These are phyloP conservation scores for Acanthopagrus latus DNA, from an alignment of 2,797 vertebrate genomes.

Conservation along the genomic window DNA sequence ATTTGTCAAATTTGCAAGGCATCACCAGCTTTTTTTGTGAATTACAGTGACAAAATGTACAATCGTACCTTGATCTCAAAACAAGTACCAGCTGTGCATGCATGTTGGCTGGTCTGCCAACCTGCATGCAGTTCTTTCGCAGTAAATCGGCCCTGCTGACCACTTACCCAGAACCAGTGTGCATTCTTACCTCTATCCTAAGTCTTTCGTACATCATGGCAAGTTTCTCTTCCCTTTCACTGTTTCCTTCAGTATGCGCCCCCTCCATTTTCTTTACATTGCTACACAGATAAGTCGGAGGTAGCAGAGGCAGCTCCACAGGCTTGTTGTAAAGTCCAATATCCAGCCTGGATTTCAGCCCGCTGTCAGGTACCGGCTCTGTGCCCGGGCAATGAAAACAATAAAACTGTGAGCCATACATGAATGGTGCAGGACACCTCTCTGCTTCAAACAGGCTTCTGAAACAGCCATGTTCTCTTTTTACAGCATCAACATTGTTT, in stretches of 20 bases:
- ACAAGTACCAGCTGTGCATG: too few species aligned
- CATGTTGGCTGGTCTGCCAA: too few species aligned
- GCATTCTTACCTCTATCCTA: slow-evolving; percentile 85
- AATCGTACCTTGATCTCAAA: too few species aligned
- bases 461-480: slow-evolving; percentile 82
- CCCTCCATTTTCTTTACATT: slow-evolving; percentile 28
- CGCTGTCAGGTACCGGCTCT: slow-evolving; percentile 43
- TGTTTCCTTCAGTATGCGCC: slow-evolving; percentile 39
- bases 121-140: too few species aligned
- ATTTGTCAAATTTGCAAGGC: too few species aligned
- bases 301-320: slow-evolving; percentile 34
- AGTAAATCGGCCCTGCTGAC: neutral
- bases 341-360: slow-evolving; percentile 64
- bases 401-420: slow-evolving; percentile 78
- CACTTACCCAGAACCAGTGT: neutral
- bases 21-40: too few species aligned
- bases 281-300: slow-evolving; percentile 60
- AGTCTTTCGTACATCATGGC: slow-evolving; percentile 88
- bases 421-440: slow-evolving; percentile 82
- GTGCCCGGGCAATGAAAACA: slow-evolving; percentile 81
- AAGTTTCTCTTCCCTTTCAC: slow-evolving; percentile 86
- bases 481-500: neutral
- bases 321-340: slow-evolving; percentile 53
- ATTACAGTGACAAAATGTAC: too few species aligned
- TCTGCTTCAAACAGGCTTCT: slow-evolving; percentile 87